These are phyloP conservation scores for Spodoptera littoralis DNA, from an alignment of 2,888 invertebrate genomes.

Conservation along the genomic window DNA sequence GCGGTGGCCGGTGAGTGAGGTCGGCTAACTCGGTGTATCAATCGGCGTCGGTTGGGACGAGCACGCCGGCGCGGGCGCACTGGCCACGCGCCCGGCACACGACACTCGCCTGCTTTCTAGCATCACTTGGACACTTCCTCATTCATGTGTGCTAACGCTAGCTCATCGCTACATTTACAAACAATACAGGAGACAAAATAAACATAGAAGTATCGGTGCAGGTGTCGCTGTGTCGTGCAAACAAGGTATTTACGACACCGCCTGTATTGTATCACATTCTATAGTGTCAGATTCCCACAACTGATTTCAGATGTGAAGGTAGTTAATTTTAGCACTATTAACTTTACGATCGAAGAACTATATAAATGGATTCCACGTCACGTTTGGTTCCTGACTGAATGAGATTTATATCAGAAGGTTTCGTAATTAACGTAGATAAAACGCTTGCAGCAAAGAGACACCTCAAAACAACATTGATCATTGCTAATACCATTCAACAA, in stretches of 20 bases:
- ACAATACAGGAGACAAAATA: background rate
- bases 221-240: background rate
- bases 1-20: slow-evolving; percentile 73
- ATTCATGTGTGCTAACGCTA: slow-evolving; percentile 31
- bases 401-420: slow-evolving; percentile 62
- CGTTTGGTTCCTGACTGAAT: slow-evolving; percentile 53
- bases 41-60: slow-evolving; percentile 56
- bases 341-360: slow-evolving; percentile 51
- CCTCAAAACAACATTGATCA: slow-evolving; percentile 79
- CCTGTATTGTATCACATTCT: slow-evolving; percentile 43
- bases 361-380: slow-evolving; percentile 57
- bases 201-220: background rate
- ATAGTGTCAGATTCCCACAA: slow-evolving; percentile 51
- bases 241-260: slow-evolving; percentile 49
- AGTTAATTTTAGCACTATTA: slow-evolving; percentile 50
- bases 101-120: slow-evolving; percentile 57
- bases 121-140: slow-evolving; percentile 50
- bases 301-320: slow-evolving; percentile 43
- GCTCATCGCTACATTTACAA: slow-evolving; percentile 15
- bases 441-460: slow-evolving; percentile 74
- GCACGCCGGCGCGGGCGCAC: slow-evolving; percentile 23
- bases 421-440: slow-evolving; percentile 73
- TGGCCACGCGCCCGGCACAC: slow-evolving; percentile 78
- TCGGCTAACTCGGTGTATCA: slow-evolving; percentile 75
- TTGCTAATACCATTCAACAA: slow-evolving; percentile 76